Conservation (phyloP, 2,113 vertebrate species). For the Scartelaos histophorus region DNA sequence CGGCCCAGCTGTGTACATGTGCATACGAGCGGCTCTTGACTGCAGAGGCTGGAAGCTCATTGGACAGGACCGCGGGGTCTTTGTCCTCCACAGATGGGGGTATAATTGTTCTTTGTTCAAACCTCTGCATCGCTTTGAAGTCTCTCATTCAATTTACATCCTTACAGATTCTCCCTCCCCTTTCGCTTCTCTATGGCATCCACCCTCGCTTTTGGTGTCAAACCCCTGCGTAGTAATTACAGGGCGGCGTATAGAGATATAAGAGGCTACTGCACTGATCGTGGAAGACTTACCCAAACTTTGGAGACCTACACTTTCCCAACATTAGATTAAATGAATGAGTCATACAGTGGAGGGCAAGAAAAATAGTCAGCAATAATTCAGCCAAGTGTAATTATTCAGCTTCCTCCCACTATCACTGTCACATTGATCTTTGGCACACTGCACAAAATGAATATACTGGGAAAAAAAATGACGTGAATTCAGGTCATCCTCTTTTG, state of each 20-base stretch:
- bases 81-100: conserved; percentile 68
- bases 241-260: conserved; percentile 34
- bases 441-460: neutral
- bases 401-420: neutral
- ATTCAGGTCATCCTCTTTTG: too few relatives aligned
- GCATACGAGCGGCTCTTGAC: conserved; percentile 56
- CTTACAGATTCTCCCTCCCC: conserved; percentile 45
- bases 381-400: neutral
- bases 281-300: neutral
- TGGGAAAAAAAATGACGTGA: neutral
- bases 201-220: conserved; percentile 33
- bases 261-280: conserved; percentile 12
- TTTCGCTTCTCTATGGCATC: conserved; percentile 33
- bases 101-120: conserved; percentile 71
- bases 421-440: conserved; percentile 6
- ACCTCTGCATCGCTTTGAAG: conserved; percentile 69
- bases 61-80: conserved; percentile 62
- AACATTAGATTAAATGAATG: conserved; percentile 26
- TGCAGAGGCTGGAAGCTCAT: conserved; percentile 67
- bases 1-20: conserved; percentile 20
- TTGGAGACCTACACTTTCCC: neutral
- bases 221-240: conserved; percentile 50
- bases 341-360: conserved; percentile 7
- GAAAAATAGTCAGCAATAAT: conserved; percentile 14
- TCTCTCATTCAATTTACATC: conserved; percentile 68